phyloP scores from a whole-genome alignment of 2,888 invertebrate genomes.

The Tenthredo notha region DNA sequence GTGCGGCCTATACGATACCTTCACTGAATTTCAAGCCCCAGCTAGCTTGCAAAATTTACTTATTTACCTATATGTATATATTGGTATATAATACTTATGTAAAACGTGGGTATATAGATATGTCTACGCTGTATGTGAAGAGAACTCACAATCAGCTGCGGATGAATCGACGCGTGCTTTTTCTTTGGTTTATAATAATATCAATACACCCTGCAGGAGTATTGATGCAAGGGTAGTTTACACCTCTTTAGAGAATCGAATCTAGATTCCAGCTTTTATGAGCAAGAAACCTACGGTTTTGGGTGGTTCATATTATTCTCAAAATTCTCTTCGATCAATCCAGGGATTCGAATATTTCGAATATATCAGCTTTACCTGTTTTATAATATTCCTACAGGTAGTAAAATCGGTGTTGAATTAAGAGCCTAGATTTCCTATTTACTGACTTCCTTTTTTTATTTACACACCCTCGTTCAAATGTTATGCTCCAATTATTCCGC shows the following conservation, averaged over 20 bases:
- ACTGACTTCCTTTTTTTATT: background rate
- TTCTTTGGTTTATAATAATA: background rate
- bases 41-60: background rate
- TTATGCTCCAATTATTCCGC: slow-evolving; percentile 36
- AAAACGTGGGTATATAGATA: background rate
- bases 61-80: background rate
- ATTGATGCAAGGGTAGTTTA: background rate
- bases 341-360: background rate
- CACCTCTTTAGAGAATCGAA: background rate
- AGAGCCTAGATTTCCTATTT: background rate
- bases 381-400: background rate
- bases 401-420: background rate
- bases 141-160: background rate
- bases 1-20: slow-evolving; percentile 6
- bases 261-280: background rate
- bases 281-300: background rate
- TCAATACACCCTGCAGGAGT: background rate
- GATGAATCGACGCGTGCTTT: background rate
- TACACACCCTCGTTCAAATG: slow-evolving; percentile 18
- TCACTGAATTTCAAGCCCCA: background rate
- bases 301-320: background rate
- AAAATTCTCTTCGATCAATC: background rate
- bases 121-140: background rate
- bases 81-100: background rate
- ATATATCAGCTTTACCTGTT: background rate